A percentile compares a stretch with the other conserved stretches of the same genome.
Conservation (phyloP, 2,888 invertebrate genomes). For the Emmelina monodactyla region DNA sequence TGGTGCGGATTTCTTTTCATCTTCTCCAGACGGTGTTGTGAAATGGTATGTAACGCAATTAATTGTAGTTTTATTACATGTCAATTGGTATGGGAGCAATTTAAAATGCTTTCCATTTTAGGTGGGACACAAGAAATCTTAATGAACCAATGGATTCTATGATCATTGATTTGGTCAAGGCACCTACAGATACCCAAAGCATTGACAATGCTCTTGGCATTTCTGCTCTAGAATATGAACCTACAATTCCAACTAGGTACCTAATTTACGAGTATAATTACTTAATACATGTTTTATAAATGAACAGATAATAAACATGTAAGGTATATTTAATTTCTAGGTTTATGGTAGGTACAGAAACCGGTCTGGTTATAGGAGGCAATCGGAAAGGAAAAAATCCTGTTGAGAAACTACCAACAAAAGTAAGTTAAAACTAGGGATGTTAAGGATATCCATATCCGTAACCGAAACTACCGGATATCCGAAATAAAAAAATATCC, state of each 20-base stretch:
- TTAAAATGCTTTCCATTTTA: slow-evolving; percentile 22
- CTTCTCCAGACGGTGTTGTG: slow-evolving; percentile 91
- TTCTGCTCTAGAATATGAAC: slow-evolving; percentile 77
- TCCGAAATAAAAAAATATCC: too few relatives aligned
- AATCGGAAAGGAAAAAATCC: slow-evolving; percentile 78
- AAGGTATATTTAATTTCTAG: slow-evolving; percentile 23
- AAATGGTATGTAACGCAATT: slow-evolving; percentile 61
- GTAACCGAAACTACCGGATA: too few relatives aligned
- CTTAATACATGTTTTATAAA: too few relatives aligned
- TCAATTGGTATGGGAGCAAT: neutral
- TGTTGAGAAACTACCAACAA: slow-evolving; percentile 71
- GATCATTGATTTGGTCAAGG: slow-evolving; percentile 72
- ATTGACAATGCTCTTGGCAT: slow-evolving; percentile 70
- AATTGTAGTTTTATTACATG: neutral
- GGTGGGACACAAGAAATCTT: slow-evolving; percentile 80
- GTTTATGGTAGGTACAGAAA: slow-evolving; percentile 78
- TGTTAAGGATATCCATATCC: too few relatives aligned
- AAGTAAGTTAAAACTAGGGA: too few relatives aligned
- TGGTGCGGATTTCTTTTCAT: slow-evolving; percentile 93
- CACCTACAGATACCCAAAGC: slow-evolving; percentile 61
- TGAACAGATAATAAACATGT: too few relatives aligned
- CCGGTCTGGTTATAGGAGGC: slow-evolving; percentile 74
- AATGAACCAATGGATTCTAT: slow-evolving; percentile 72
- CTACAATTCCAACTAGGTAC: slow-evolving; percentile 76
- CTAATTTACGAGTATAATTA: neutral